Evolutionary conservation across 2,113 vertebrate species (phyloP).

Genomic region (Centropus unirufus): DNA sequence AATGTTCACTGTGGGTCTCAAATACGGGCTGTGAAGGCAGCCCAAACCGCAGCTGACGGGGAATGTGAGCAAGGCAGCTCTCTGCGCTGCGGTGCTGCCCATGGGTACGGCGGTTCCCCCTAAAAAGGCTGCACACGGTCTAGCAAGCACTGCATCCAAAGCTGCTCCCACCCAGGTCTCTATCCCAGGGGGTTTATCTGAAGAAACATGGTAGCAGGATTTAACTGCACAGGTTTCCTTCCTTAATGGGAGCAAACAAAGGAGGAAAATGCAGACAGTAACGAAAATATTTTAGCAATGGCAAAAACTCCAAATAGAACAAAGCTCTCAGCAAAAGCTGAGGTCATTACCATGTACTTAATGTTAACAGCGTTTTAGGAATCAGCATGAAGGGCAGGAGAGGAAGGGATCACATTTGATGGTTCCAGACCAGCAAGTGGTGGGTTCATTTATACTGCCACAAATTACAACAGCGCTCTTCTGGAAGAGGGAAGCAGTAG

Average conservation of each 20-base stretch:
- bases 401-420: not conserved
- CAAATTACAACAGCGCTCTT: not conserved
- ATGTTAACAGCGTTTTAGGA: not conserved
- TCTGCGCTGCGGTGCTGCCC: not conserved
- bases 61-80: not conserved
- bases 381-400: not conserved
- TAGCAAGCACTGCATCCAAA: not conserved
- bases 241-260: constrained; percentile 61
- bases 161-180: constrained; percentile 44
- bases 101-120: constrained; percentile 48
- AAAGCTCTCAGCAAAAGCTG: not conserved
- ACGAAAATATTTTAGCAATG: not conserved
- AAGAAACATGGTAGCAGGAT: constrained; percentile 78
- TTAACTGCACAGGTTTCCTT: constrained; percentile 74
- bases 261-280: not conserved
- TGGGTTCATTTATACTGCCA: not conserved
- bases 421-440: not conserved
- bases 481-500: not conserved
- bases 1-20: not conserved
- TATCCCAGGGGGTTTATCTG: constrained; percentile 76
- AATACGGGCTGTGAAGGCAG: not conserved
- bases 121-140: not conserved
- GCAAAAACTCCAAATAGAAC: constrained; percentile 3
- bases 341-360: not conserved
- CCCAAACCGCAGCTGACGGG: not conserved